Evolutionary conservation across 2,888 invertebrate genomes (phyloP), one percentile per base, ranked within the genome.

Genomic region (Athalia rosae): DNA sequence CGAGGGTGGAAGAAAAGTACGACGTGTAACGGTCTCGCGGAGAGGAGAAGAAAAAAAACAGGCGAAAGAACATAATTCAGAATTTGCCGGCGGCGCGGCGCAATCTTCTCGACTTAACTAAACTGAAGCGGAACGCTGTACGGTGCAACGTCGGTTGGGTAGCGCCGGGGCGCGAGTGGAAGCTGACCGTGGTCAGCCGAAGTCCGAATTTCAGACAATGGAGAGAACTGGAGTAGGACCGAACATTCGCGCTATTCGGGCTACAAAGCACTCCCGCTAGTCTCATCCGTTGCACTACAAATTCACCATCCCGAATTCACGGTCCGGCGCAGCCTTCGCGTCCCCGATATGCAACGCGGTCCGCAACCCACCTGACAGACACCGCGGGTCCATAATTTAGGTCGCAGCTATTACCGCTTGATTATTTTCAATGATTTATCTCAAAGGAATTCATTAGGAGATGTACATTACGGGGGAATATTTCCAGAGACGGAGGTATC

Each of bases 191-290:
- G 74, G 74, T 74, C 74, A 61, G 74, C 61, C 74, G 74, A 74
- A 74, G 74, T 74, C 74, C 61, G 28, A 50, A 62, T 11, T 74
- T 58, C 61, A 74, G 74, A 74, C 74, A 74, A 74, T 74, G 62
- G 61, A 50, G 53, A 59, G 15, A 4, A 48, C 47, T 41, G 43
- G 58, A 45, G 41, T 56, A 43, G 56, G 5, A 13, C 45, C 7
- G 59, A 28, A 28, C 28, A 41, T 59, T 50, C 62, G 50, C 73
- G 45, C 47, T 61, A 13, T 61, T 59, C 61, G 61, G 61, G 61
- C 61, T 62, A 61, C 74, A 74, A 74, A 74, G 74, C 74, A 74
- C 74, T 74, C 74, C 74, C 74, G 61, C 74, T 62, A 50, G 74
- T 61, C 74, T 74, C 74, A 61, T 74, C 74, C 71, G 71, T 58